Evolutionary conservation across 2,888 invertebrate species (phyloP), one percentile per base, ranked within the genome.

Genomic region (Euclidia mi): DNA sequence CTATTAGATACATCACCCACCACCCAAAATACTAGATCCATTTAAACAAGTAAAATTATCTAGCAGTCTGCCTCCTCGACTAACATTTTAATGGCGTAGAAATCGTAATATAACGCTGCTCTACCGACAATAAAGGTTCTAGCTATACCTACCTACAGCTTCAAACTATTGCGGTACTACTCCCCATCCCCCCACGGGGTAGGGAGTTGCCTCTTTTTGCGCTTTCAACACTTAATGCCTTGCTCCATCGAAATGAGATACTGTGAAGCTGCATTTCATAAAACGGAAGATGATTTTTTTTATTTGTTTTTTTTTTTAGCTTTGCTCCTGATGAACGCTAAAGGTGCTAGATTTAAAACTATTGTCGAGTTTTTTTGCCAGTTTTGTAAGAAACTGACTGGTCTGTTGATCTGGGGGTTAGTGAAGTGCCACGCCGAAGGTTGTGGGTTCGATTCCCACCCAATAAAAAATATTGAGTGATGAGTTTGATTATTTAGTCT

Each of bases 61-160:
- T 0, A 15, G 0, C 0, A 11, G 12, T 3, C 50, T 28, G 37
- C 29, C 81, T 79, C 81, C 44, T 53, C 7, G 37, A 25, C 80
- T 79, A 78, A 1, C 32, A n/a, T 43, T 57, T 72, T 71, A 75
- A 75, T 75, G 69, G 76, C 65, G 63, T 32, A 65, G 72, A 75
- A 69, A 71, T 74, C 50, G 71, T 56, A 76, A 71, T 78, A 76
- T 76, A 71, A 78, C 68, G 70, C 65, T 69, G 65, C 77, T 72
- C 70, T 65, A 51, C 64, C 72, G 70, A 81, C 79, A 81, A 83
- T 84, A 84, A 73, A 71, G 59, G 52, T 47, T 65, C 51, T 44
- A 46, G 31, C 20, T 44, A 32, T 62, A 59, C 52, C 52, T 72
- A 65, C 20, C 35, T 67, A 67, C 34, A 42, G 41, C 51, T 38